Evolutionary conservation across 2,888 invertebrate species (phyloP).

Genomic region (Tiphia femorata): DNA sequence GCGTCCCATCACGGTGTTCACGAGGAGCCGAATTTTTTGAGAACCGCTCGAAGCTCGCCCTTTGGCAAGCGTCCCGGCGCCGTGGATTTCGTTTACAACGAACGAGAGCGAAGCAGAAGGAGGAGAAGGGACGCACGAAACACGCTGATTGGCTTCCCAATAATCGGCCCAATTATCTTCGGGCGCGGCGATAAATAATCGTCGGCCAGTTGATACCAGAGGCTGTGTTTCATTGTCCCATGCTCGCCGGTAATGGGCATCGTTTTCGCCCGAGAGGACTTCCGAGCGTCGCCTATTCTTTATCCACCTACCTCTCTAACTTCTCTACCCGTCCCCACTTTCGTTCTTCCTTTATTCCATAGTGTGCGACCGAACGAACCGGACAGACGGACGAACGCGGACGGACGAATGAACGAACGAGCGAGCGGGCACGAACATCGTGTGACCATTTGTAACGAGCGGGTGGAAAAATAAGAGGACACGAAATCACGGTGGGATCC

Average conservation of each 20-base stretch:
- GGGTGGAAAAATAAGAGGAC: slow-evolving; percentile 9
- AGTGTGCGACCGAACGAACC: too few relatives aligned
- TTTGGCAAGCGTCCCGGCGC: slow-evolving; percentile 3
- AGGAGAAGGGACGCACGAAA: too few relatives aligned
- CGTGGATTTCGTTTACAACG: slow-evolving; percentile 10
- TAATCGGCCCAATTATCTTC: slow-evolving; percentile 34
- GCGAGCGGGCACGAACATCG: slow-evolving; percentile 21
- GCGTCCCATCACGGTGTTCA: neutral
- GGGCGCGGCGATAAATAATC: slow-evolving; percentile 32
- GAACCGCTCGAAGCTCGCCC: neutral
- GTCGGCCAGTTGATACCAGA: slow-evolving; percentile 14
- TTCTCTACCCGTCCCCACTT: too few relatives aligned
- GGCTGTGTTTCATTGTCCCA: slow-evolving; percentile 13
- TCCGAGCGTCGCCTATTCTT: slow-evolving; percentile 21
- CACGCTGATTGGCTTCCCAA: slow-evolving; percentile 26
- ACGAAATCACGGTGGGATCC: too few relatives aligned
- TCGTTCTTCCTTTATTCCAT: too few relatives aligned
- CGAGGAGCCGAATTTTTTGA: neutral
- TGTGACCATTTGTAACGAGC: slow-evolving; percentile 38
- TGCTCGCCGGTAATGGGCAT: slow-evolving; percentile 16
- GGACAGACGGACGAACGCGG: too few relatives aligned
- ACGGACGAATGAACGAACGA: too few relatives aligned
- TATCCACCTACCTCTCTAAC: slow-evolving; percentile 24
- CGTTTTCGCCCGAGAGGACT: slow-evolving; percentile 11
- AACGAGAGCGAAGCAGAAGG: too few relatives aligned